Base-by-base conservation (phyloP, 2,113 vertebrate species). In the Periophthalmodon schlosseri region DNA sequence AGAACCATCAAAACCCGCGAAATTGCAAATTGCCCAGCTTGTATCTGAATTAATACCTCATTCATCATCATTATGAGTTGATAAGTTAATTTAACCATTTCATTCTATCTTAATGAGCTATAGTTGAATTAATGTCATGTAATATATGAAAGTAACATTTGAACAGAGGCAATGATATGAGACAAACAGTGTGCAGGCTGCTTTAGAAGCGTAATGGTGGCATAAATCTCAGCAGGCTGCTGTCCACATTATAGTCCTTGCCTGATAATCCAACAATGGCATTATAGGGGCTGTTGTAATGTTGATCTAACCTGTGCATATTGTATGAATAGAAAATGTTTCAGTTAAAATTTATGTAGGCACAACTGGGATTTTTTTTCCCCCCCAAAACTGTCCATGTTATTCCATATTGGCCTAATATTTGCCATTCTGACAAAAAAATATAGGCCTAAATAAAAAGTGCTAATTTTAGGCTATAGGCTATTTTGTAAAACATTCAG, bases 11-110 rank as follows among this genome's bases (percentile, higher is more conserved):
- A 96, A 99, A 98, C 95, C 94, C 95, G 94, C 96, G 96, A 96
- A 98, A 96, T 96, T 97, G 97, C 96, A 99, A 99, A 99, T 99
- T 98, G 96, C 95, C 96, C 96, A 96, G 96, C 98, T 99, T 99
- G 97, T 98, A 97, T 97, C 95, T 97, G 97, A 98, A 98, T 98
- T 98, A 99, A 99, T 98, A 97, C 95, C 96, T 94, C 97, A 98
- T 99, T 99, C 97, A 99, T 99, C 98, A 99, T 99, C 97, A 98
- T 99, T 99, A 99, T 97, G 95, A 94, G 95, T 96, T 99, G 98
- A 99, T 99, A 98, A 98, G 96, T 97, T 98, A 99, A 99, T 99
- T 99, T 99, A 99, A 99, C 97, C 96, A 96, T 99, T 99, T 99
- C 96, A 98, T 98, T 99, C 96, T 95, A 96, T 95, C 96, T 97